phyloP scores from a whole-genome alignment of 53 echinoderm and acorn worm genomes.

The Echinarachnius parma region DNA sequence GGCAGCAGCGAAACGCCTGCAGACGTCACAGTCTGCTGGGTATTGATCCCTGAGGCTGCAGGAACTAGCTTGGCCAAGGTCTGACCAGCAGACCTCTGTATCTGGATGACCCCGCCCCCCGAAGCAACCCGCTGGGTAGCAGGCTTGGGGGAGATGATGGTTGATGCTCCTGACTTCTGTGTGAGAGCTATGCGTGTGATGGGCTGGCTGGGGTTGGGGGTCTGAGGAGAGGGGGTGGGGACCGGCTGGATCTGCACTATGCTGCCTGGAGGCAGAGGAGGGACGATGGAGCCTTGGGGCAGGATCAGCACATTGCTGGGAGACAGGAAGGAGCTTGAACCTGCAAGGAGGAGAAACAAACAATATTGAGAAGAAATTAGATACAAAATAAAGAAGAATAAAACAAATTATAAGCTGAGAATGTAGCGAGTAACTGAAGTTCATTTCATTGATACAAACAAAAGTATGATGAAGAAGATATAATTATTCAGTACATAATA shows the following conservation, averaged over 20 bases:
- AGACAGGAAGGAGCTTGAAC: slow-evolving; percentile 74
- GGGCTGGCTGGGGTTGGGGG: slow-evolving; percentile 11
- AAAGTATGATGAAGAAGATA: too few relatives aligned
- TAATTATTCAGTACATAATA: too few relatives aligned
- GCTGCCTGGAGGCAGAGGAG: slow-evolving; percentile 89
- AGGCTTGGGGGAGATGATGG: slow-evolving; percentile 49
- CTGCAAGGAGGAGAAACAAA: neutral
- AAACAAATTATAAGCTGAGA: too few relatives aligned
- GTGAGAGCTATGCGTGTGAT: slow-evolving; percentile 38
- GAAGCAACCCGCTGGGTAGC: slow-evolving; percentile 26
- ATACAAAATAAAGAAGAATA: too few relatives aligned
- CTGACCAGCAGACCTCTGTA: slow-evolving; percentile 67
- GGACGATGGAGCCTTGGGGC: slow-evolving; percentile 96
- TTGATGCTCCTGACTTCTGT: slow-evolving; percentile 53
- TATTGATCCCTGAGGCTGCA: slow-evolving; percentile 47
- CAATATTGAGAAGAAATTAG: too few relatives aligned
- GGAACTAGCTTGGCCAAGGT: slow-evolving; percentile 70
- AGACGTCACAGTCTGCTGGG: slow-evolving; percentile 31
- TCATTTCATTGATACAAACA: too few relatives aligned
- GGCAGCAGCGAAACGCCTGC: slow-evolving; percentile 77
- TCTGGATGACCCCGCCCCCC: slow-evolving; percentile 69
- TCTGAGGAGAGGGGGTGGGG: slow-evolving; percentile 66
- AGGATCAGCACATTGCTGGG: slow-evolving; percentile 95
- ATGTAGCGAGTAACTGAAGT: too few relatives aligned
- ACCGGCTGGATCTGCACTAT: slow-evolving; percentile 98